Conservation (phyloP, 2,888 invertebrate species). For the Suillia variegata region DNA sequence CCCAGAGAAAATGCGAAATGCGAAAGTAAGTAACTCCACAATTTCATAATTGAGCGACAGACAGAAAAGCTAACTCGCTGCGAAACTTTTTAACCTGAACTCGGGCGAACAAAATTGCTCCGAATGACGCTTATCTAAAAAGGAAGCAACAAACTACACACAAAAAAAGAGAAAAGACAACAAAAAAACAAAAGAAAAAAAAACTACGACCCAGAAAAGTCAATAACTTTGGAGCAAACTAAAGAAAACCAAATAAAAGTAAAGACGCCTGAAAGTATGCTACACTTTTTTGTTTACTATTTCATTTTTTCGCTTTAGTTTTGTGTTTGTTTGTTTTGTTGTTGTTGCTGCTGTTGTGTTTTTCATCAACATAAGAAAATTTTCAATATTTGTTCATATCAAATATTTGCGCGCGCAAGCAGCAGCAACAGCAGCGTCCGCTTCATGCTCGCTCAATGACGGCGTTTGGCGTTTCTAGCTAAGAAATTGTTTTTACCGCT, state of each 20-base stretch:
- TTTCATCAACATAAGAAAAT: slow-evolving; percentile 21
- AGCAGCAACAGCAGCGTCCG: no score
- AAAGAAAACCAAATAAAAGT: background rate
- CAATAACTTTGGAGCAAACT: background rate
- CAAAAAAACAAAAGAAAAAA: background rate
- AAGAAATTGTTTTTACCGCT: background rate
- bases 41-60: slow-evolving; percentile 9
- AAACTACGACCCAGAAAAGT: slow-evolving; percentile 6
- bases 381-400: slow-evolving; percentile 21
- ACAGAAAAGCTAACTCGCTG: background rate
- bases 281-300: background rate
- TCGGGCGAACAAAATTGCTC: background rate
- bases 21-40: background rate
- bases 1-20: background rate
- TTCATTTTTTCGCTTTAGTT: background rate
- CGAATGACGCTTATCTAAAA: background rate
- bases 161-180: no score
- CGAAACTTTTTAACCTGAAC: background rate
- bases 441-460: background rate
- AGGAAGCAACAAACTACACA: no score
- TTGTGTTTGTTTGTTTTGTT: no score
- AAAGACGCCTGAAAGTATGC: background rate
- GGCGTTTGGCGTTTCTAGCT: no score
- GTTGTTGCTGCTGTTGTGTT: background rate
- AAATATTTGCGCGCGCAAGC: slow-evolving; percentile 15